Percentiles rank a stretch among this genome's conserved stretches.
These are phyloP conservation scores for Drosophila gaucha DNA, from an alignment of 2,888 invertebrate genomes.

Conservation along the genomic window DNA sequence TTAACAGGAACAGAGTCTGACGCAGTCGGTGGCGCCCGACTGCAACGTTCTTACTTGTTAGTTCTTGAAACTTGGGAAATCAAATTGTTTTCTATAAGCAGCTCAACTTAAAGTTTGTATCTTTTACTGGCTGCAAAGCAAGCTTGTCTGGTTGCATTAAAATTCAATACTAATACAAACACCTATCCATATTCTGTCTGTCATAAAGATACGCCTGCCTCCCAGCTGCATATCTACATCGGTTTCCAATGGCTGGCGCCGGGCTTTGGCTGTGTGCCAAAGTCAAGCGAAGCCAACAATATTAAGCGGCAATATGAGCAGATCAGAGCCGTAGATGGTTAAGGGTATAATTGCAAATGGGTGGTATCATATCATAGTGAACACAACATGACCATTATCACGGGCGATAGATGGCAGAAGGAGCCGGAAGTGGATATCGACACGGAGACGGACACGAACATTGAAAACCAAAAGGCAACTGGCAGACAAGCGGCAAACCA, in stretches of 20 bases:
- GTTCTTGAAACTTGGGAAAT: no score
- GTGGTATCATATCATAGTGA: slow-evolving; percentile 38
- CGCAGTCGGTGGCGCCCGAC: no score
- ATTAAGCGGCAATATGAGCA: slow-evolving; percentile 58
- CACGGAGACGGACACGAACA: slow-evolving; percentile 7
- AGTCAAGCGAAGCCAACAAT: slow-evolving; percentile 30
- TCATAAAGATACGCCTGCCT: not conserved
- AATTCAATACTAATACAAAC: slow-evolving; percentile 11
- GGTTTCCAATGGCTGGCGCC: slow-evolving; percentile 19
- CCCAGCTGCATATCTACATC: not conserved
- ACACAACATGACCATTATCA: slow-evolving; percentile 51
- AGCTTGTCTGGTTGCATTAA: no score
- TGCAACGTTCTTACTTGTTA: no score
- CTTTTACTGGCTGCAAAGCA: no score
- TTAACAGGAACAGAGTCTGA: no score
- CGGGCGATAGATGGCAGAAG: slow-evolving; percentile 12
- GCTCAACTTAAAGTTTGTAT: no score
- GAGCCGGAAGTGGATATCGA: slow-evolving; percentile 4
- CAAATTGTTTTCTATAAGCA: no score
- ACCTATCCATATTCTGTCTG: slow-evolving; percentile 1
- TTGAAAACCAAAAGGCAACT: slow-evolving; percentile 22
- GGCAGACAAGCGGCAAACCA: slow-evolving; percentile 72
- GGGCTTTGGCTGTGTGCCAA: slow-evolving; percentile 55
- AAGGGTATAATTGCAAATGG: slow-evolving; percentile 16
- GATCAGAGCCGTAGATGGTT: slow-evolving; percentile 36